These are phyloP conservation scores for Sinotaia quadrata DNA, from an alignment of 2,888 invertebrate species.

Conservation along the genomic window DNA sequence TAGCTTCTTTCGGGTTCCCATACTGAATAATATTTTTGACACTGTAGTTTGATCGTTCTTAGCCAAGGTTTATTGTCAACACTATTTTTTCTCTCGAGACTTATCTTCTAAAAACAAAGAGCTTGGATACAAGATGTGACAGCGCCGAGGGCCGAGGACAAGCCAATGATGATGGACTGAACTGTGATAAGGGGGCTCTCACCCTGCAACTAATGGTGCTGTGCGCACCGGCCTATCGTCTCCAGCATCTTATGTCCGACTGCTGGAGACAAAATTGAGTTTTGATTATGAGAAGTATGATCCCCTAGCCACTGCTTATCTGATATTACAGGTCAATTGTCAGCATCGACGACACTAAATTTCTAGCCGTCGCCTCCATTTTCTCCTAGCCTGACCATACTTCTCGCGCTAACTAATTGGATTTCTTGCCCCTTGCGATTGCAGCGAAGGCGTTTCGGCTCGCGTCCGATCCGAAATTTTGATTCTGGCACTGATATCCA, in stretches of 20 bases:
- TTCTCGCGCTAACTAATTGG: conserved; percentile 27
- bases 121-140: conserved; percentile 9
- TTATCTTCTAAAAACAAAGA: conserved; percentile 11
- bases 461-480: conserved; percentile 15
- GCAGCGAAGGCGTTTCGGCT: conserved; percentile 6
- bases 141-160: conserved; percentile 27
- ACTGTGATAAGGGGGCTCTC: background rate
- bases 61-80: conserved; percentile 12
- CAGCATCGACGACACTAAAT: conserved; percentile 37
- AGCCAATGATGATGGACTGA: conserved; percentile 33
- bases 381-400: conserved; percentile 11
- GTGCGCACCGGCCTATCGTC: conserved; percentile 22
- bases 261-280: conserved; percentile 35
- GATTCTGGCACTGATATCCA: conserved; percentile 31
- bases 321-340: conserved; percentile 39
- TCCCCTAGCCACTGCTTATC: conserved; percentile 32
- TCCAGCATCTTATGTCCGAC: conserved; percentile 19
- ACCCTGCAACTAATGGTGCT: conserved; percentile 12
- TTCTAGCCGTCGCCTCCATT: conserved; percentile 24
- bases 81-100: conserved; percentile 11
- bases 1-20: too few species aligned
- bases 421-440: conserved; percentile 32
- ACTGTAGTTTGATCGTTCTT: too few species aligned
- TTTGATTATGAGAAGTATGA: conserved; percentile 38
- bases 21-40: too few species aligned